Evolutionary conservation across 1,140 invertebrate species (phyloP), one percentile per base, ranked within the genome.

Genomic region (Nasonia longicornis): DNA sequence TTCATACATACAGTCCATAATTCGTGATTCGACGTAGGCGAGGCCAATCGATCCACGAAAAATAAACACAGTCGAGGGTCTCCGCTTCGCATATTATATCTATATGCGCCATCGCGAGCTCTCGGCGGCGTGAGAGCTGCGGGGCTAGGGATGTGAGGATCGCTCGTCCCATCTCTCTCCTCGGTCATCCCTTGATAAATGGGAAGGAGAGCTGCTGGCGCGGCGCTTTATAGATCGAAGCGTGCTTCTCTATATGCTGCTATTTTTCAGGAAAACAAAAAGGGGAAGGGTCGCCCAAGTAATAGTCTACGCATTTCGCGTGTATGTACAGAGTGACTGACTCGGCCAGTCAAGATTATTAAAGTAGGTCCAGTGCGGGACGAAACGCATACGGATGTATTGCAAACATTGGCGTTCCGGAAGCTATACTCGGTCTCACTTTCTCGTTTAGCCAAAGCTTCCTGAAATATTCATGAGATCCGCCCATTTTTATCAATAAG

Each of bases 391-490:
- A 14, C 16, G 20, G 4, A 58, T 58, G 0, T 58, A n/a, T 52
- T 20, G 16, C 2, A 20, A n/a, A 58, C 52, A 58, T 20, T n/a
- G 20, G 3, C 52, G 1, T 58, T 58, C n/a, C 6, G 52, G n/a
- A 58, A 7, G 14, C 52, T 3, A 20, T n/a, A 58, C 16, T 58
- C 52, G 3, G 16, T 7, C 16, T 58, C 52, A 7, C 4, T 58
- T n/a, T n/a, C 52, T 58, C 20, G 16, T 58, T 58, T 58, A 16
- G 20, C 35, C 14, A 31, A 0, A 3, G 6, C 63, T n/a, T 76
- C 16, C 10, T 76, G 63, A 64, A 76, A 76, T 76, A 76, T 76
- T 76, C 35, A 66, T 66, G 29, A 66, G 31, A 22, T 76, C 58
- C 35, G n/a, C 8, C 74, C 58, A 66, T 66, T 76, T 66, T 31